Evolutionary conservation across 2,113 vertebrate species (phyloP).

Genomic region (Pseudolaguvia tuberculata): DNA sequence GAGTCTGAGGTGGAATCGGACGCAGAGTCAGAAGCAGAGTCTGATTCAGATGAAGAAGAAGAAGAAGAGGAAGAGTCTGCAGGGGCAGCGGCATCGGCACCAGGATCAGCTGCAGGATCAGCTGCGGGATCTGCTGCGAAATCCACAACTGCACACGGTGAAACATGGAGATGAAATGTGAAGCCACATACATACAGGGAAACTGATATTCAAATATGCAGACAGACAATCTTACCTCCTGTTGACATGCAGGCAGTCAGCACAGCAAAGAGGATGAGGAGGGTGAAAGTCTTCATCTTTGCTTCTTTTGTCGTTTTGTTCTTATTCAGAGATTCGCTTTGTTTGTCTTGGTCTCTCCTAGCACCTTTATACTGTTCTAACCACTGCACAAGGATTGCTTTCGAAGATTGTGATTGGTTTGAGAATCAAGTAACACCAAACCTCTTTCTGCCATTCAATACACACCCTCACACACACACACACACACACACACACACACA

Average conservation of each 20-base stretch:
- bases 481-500: constrained; percentile 46
- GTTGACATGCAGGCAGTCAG: constrained; percentile 67
- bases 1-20: neutral
- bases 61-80: constrained; percentile 12
- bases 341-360: constrained; percentile 31
- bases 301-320: constrained; percentile 22
- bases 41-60: constrained; percentile 39
- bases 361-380: constrained; percentile 64
- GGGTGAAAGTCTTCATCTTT: constrained; percentile 68
- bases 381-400: constrained; percentile 50
- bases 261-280: constrained; percentile 62
- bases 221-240: constrained; percentile 58
- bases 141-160: neutral
- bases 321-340: constrained; percentile 9
- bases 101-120: neutral
- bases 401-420: constrained; percentile 64
- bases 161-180: neutral
- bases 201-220: neutral
- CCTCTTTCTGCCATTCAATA: constrained; percentile 57
- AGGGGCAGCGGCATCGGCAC: no score
- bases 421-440: constrained; percentile 59
- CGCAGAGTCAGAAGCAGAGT: constrained; percentile 38
- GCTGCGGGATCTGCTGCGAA: neutral
- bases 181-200: neutral
- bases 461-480: constrained; percentile 54